phyloP scores from a whole-genome alignment of 1,140 invertebrate species.

The Vanessa tameamea region DNA sequence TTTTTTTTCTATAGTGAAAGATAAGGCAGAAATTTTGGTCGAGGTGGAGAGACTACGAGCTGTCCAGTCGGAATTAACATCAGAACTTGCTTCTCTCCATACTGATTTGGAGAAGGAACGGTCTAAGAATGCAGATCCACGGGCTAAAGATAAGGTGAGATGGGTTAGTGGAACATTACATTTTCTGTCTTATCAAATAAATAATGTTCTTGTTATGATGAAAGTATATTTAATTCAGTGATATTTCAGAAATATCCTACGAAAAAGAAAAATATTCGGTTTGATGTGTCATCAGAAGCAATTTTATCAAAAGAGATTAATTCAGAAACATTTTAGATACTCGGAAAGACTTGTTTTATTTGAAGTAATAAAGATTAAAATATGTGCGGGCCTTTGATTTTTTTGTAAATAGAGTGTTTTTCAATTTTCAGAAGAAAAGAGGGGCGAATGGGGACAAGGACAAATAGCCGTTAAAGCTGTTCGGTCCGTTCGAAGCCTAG shows the following conservation, averaged over 20 bases:
- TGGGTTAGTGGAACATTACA: too few relatives aligned
- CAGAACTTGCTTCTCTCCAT: constrained; percentile 85
- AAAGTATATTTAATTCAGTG: not conserved
- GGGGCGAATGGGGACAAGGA: constrained; percentile 40
- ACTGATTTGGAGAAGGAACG: constrained; percentile 90
- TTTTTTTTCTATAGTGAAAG: constrained; percentile 68
- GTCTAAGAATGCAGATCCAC: constrained; percentile 86
- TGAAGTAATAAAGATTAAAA: constrained; percentile 19
- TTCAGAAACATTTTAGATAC: constrained; percentile 50
- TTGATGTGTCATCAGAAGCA: constrained; percentile 72
- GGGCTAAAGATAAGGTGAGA: constrained; percentile 81
- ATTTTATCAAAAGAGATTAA: constrained; percentile 60
- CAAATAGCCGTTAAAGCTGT: constrained; percentile 33
- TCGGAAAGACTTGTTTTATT: constrained; percentile 2
- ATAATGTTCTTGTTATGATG: too few relatives aligned
- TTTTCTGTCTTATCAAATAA: too few relatives aligned
- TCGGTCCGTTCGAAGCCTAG: constrained; percentile 29
- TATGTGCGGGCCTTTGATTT: constrained; percentile 14
- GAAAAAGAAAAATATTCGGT: constrained; percentile 74
- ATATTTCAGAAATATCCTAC: constrained; percentile 61
- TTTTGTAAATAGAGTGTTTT: constrained; percentile 27
- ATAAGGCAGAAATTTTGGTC: constrained; percentile 88
- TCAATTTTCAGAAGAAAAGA: constrained; percentile 47
- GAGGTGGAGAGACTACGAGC: constrained; percentile 86
- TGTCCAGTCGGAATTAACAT: constrained; percentile 87